These are phyloP conservation scores for Lepus europaeus DNA, from an alignment of 2,113 vertebrate species.

Conservation along the genomic window DNA sequence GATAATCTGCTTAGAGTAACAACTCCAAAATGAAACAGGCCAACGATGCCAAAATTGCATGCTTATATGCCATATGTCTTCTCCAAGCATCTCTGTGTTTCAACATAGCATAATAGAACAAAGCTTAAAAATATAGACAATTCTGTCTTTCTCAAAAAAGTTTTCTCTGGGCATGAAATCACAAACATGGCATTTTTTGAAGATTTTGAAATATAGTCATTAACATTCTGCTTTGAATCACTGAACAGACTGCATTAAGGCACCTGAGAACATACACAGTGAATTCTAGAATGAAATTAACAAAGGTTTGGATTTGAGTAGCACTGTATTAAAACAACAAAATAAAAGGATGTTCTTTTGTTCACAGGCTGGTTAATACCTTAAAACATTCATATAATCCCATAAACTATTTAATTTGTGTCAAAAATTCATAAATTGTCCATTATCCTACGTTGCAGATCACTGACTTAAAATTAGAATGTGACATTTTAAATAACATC, in stretches of 20 bases:
- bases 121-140: neutral
- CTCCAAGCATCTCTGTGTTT: neutral
- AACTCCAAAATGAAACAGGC: neutral
- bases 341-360: neutral
- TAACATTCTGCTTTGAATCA: conserved; percentile 31
- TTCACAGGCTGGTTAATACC: conserved; percentile 58
- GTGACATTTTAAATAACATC: conserved; percentile 74
- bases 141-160: conserved; percentile 33
- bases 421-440: conserved; percentile 28
- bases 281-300: conserved; percentile 5
- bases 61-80: neutral
- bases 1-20: neutral
- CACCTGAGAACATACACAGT: neutral
- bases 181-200: conserved; percentile 26
- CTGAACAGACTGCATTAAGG: neutral
- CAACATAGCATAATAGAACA: neutral
- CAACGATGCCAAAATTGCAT: neutral
- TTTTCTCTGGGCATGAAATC: conserved; percentile 28
- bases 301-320: neutral
- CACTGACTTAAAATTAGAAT: conserved; percentile 72
- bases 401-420: conserved; percentile 46
- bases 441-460: conserved; percentile 70
- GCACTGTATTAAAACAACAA: neutral
- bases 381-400: neutral
- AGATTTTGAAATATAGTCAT: conserved; percentile 4